phyloP scores from a whole-genome alignment of 2,113 vertebrate species.

The Proteles cristata region DNA sequence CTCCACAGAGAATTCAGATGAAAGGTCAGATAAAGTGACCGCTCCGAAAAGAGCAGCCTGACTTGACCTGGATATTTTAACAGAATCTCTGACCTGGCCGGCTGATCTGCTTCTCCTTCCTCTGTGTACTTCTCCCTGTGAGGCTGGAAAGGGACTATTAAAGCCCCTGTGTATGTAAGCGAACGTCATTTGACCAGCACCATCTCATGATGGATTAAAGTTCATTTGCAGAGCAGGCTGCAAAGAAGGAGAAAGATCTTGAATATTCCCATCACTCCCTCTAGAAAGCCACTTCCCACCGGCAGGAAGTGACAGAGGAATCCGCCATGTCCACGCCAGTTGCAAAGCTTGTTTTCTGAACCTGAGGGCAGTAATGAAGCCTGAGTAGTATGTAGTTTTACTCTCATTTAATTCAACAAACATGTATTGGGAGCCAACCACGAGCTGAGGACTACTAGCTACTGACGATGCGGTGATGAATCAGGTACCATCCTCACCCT shows the following conservation, averaged over 20 bases:
- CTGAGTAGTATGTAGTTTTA: not conserved
- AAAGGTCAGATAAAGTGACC: not conserved
- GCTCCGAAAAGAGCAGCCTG: not conserved
- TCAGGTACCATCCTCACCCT: not conserved
- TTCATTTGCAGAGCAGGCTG: not conserved
- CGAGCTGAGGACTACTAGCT: not conserved
- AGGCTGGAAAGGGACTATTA: not conserved
- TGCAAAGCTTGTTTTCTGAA: not conserved
- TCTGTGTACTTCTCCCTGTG: not conserved
- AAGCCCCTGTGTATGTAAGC: not conserved
- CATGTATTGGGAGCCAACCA: not conserved
- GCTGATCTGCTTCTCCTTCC: not conserved
- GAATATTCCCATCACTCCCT: not conserved
- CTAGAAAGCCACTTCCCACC: not conserved
- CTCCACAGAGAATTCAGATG: not conserved
- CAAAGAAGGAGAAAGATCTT: not conserved
- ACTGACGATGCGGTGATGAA: not conserved
- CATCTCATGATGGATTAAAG: not conserved
- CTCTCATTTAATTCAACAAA: not conserved
- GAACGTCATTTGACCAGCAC: not conserved
- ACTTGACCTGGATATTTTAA: not conserved
- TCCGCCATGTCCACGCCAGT: not conserved
- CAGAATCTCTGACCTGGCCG: not conserved
- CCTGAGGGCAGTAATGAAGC: not conserved
- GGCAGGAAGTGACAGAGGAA: not conserved